phyloP scores from a whole-genome alignment of 2,113 vertebrate genomes.

The Protobothrops mucrosquamatus region DNA sequence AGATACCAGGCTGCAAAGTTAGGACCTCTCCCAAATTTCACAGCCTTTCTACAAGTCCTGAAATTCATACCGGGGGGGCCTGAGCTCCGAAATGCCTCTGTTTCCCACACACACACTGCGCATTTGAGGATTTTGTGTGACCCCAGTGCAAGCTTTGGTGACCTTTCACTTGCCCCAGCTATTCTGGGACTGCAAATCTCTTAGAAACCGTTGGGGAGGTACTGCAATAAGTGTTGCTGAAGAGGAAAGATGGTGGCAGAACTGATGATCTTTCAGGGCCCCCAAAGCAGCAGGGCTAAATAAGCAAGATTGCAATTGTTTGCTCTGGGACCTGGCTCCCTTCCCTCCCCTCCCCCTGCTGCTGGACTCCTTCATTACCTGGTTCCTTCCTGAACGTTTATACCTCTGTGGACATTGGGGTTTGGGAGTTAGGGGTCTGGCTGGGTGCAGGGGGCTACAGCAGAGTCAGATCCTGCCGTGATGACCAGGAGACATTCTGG shows the following conservation, averaged over 20 bases:
- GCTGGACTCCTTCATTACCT: not conserved
- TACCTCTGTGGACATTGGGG: not conserved
- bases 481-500: no score
- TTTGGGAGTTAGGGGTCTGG: not conserved
- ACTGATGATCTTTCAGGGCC: not conserved
- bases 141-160: no score
- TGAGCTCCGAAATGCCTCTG: no score
- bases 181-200: not conserved
- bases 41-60: not conserved
- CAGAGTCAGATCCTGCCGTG: not conserved
- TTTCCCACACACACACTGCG: rapidly evolving
- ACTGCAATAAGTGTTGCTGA: not conserved
- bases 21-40: not conserved
- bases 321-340: not conserved
- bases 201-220: rapidly evolving
- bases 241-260: not conserved
- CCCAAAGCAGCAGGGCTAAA: not conserved
- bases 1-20: not conserved
- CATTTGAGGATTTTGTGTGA: not conserved
- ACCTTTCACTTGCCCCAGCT: no score
- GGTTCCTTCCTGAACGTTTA: not conserved
- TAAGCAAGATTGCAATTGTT: not conserved
- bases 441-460: not conserved
- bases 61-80: no score
- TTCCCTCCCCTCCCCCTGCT: not conserved